Evolutionary conservation across 2,797 vertebrate genomes (phyloP), one percentile per base, ranked within the genome.

Genomic region (Arrhamphus sclerolepis): DNA sequence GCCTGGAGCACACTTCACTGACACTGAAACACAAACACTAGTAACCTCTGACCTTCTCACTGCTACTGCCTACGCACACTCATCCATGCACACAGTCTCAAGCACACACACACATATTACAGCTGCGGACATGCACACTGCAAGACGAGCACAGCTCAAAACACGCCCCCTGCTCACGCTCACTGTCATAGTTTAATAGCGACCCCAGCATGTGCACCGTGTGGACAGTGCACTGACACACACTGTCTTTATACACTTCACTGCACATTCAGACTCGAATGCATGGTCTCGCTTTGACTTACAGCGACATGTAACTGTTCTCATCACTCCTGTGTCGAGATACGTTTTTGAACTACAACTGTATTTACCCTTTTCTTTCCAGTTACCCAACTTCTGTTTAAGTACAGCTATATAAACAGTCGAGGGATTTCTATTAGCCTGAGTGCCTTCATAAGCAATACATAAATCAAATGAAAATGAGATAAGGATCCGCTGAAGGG

Each of bases 21-120:
- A 93, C 91, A 93, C 90, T 86, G 89, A 92, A 93, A 93, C 91
- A 93, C 92, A 94, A 93, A 93, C 92, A 93, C 89, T 90, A 81
- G 87, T 92, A 84, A 93, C 92, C 92, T 86, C 82, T 92, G 91
- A 93, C 91, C 92, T 80, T 72, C 75, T 87, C 62, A 46, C 86
- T 90, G 91, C 92, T 92, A 89, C 92, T 91, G 88, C 87, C 74
- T 78, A 68, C 73, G 44, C 84, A 77, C 82, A 65, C 83, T 85
- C 77, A 82, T 78, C 74, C 86, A 82, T 75, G 81, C 87, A 80
- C 83, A 69, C 75, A 80, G 64, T 71, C 73, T 64, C 48, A 61
- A 71, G 64, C 73, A 63, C 75, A 71, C 63, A 70, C 66, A 70
- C 65, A 78, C 57, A 50, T 42, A 43, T 67, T 62, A 70, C 60